A percentile compares a stretch with the other conserved stretches of the same genome.
These are phyloP conservation scores for Alloplasta piceator DNA, from an alignment of 2,888 invertebrate genomes.

Conservation along the genomic window DNA sequence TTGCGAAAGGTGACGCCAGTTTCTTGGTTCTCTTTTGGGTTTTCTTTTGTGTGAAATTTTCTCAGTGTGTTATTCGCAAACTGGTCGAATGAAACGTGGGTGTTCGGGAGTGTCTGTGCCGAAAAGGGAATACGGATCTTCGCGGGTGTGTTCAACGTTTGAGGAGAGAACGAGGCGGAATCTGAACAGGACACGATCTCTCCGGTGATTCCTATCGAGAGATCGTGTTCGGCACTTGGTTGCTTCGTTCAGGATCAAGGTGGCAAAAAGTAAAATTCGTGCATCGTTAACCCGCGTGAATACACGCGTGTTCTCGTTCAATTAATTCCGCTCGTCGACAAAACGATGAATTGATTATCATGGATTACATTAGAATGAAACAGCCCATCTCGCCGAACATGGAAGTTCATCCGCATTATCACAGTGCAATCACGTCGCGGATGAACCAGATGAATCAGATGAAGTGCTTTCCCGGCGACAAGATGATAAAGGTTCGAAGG, in stretches of 20 bases:
- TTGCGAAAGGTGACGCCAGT: background rate
- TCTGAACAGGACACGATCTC: conserved; percentile 46
- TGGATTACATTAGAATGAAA: conserved; percentile 58
- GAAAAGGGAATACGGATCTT: conserved; percentile 29
- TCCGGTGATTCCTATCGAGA: conserved; percentile 48
- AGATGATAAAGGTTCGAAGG: conserved; percentile 76
- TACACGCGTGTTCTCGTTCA: background rate
- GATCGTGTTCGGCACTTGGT: conserved; percentile 51
- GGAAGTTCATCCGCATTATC: conserved; percentile 81
- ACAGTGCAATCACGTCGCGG: conserved; percentile 78
- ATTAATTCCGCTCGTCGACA: conserved; percentile 7
- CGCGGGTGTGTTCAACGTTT: conserved; percentile 19
- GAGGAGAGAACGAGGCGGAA: background rate
- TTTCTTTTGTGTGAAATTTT: conserved; percentile 5
- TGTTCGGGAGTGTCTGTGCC: conserved; percentile 27
- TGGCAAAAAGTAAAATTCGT: conserved; percentile 36
- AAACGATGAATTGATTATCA: conserved; percentile 11
- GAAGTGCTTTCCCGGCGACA: conserved; percentile 81
- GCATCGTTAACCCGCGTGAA: conserved; percentile 4
- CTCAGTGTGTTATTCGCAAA: conserved; percentile 14
- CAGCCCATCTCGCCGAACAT: conserved; percentile 69
- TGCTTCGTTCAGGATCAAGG: conserved; percentile 29
- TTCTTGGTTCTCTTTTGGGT: background rate
- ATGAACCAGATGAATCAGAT: conserved; percentile 82
- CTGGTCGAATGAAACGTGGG: conserved; percentile 40